Evolutionary conservation across 2,888 invertebrate genomes (phyloP).

Genomic region (Phyto melanocephala): DNA sequence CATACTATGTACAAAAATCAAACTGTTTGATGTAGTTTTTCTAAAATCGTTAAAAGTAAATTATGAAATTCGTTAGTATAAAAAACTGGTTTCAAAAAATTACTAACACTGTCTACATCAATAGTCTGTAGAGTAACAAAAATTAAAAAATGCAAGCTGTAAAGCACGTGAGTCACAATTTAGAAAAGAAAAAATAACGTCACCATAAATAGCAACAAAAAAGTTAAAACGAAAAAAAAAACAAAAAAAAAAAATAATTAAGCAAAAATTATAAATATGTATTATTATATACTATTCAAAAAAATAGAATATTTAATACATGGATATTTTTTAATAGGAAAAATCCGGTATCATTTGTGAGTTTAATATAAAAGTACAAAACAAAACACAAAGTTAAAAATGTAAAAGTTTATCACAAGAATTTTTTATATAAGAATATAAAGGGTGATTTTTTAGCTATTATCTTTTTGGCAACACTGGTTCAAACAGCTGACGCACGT

Average conservation of each 20-base stretch:
- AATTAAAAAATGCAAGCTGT: slow-evolving; percentile 8
- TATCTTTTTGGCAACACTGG: too few relatives aligned
- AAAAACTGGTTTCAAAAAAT: too few relatives aligned
- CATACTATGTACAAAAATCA: too few relatives aligned
- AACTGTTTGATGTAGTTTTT: too few relatives aligned
- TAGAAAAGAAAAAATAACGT: slow-evolving; percentile 40
- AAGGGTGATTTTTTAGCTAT: too few relatives aligned
- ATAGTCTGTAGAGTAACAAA: not conserved
- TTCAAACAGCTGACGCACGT: too few relatives aligned
- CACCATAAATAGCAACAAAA: slow-evolving; percentile 41
- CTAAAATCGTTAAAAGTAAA: too few relatives aligned
- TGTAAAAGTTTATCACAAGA: too few relatives aligned
- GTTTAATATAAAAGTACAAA: not conserved
- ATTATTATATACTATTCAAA: slow-evolving; percentile 24
- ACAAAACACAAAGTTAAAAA: too few relatives aligned
- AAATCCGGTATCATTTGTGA: not conserved
- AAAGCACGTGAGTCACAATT: slow-evolving; percentile 56
- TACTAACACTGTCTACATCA: not conserved
- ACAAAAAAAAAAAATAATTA: not conserved
- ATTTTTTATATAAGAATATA: too few relatives aligned
- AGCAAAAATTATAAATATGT: slow-evolving; percentile 4
- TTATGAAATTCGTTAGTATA: too few relatives aligned
- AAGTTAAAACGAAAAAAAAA: not conserved
- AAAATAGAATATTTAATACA: not conserved
- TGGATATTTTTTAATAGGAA: slow-evolving; percentile 22